Evolutionary conservation across 1,140 invertebrate genomes (phyloP).

Genomic region (Drosophila murphyi): DNA sequence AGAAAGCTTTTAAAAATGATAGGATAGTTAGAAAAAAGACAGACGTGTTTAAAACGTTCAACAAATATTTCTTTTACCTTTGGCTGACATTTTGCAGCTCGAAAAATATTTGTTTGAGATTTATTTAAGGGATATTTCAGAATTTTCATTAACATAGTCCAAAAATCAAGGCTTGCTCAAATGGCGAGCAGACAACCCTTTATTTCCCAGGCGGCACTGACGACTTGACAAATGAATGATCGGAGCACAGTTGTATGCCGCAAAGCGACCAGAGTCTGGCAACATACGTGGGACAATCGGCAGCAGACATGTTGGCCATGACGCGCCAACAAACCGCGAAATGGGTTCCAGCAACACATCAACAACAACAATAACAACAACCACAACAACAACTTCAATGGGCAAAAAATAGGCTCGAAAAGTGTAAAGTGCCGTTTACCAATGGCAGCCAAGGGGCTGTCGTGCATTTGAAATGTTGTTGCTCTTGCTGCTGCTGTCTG

Average conservation of each 20-base stretch:
- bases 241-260: conserved; percentile 58
- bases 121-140: too few species aligned
- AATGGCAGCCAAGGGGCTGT: conserved; percentile 36
- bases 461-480: neutral
- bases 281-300: conserved; percentile 16
- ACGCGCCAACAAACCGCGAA: conserved; percentile 77
- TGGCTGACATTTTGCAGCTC: too few species aligned
- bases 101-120: too few species aligned
- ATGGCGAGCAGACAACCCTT: neutral
- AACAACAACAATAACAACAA: neutral
- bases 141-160: too few species aligned
- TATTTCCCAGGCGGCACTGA: conserved; percentile 34
- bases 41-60: too few species aligned
- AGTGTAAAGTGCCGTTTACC: conserved; percentile 70
- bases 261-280: conserved; percentile 31
- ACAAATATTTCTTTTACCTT: too few species aligned
- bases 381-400: conserved; percentile 32
- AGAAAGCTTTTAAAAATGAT: too few species aligned
- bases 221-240: conserved; percentile 79
- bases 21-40: too few species aligned
- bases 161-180: conserved; percentile 4
- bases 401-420: conserved; percentile 40
- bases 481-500: conserved; percentile 51
- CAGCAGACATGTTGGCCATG: conserved; percentile 52
- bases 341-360: neutral